Base-by-base conservation (phyloP, 2,888 invertebrate species). In the Dryobotodes eremita region DNA sequence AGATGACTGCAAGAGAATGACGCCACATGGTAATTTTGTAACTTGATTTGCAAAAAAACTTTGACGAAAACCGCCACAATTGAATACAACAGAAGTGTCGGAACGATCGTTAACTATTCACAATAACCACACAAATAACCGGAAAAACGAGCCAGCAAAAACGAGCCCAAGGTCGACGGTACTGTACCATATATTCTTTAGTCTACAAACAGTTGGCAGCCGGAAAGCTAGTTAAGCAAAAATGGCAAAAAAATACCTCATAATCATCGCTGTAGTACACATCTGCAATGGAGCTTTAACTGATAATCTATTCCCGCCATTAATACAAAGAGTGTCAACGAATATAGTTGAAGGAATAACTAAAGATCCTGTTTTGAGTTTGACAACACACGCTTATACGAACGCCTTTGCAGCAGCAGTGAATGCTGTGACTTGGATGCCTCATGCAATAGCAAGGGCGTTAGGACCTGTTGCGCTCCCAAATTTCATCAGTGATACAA, bases 391-490 rank as follows among this genome's bases (percentile, higher is more conserved):
- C 20, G 66, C 57, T 0, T 84, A 75, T 1, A 23, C 75, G 0
- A 86, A 86, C 11, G 79, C 59, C 0, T 70, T 86, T 2, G 79
- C 79, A 20, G 86, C 79, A 1, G 79, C 83, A 0, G 79, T 83
- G 0, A 79, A 72, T 4, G 61, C 86, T 0, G 80, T 61, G 0
- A 71, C 80, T 0, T 84, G 87, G 84, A 55, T 84, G 53, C 87
- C 84, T 0, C 7, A 68, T 3, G 75, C 50, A 0, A 3, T 87
- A 1, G 81, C 80, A 8, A 72, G 23, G 11, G 81, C 71, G 0
- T 8, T 85, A 10, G 85, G 85, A 13, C 64, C 72, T 3, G 53
- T 50, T 0, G 6, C 36, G 0, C 13, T 53, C 0, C 75, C 71
- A 0, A n/a, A 23, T 0, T 10, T 68, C 10, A n/a, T 23, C 15